Evolutionary conservation across 2,797 vertebrate genomes (phyloP).

Genomic region (Fratercula arctica): DNA sequence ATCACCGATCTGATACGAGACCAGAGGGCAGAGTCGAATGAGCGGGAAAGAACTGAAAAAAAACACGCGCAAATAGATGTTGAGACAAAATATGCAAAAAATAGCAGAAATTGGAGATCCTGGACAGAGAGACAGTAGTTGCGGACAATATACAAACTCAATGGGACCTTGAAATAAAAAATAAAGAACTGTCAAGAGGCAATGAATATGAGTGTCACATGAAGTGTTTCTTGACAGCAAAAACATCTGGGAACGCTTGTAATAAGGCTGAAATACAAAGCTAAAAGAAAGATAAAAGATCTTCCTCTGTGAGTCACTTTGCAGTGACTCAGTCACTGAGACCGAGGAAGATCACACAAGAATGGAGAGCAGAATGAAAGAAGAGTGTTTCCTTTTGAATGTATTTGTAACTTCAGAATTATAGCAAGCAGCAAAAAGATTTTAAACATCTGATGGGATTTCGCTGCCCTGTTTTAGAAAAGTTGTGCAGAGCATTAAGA

Average conservation of each 20-base stretch:
- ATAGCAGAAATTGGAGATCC: not conserved
- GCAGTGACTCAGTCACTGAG: not conserved
- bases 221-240: not conserved
- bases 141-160: not conserved
- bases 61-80: fast-evolving
- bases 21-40: not conserved
- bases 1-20: not conserved
- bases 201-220: not conserved
- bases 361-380: not conserved
- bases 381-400: not conserved
- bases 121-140: not conserved
- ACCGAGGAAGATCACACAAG: not conserved
- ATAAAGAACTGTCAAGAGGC: not conserved
- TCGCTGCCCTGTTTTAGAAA: not conserved
- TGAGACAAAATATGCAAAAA: not conserved
- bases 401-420: not conserved
- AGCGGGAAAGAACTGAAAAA: not conserved
- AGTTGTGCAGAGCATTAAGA: not conserved
- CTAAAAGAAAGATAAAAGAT: not conserved
- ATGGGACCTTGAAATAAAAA: not conserved
- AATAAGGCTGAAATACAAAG: not conserved
- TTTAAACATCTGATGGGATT: not conserved
- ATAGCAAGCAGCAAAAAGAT: not conserved
- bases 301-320: not conserved
- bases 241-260: not conserved